phyloP scores from a whole-genome alignment of 1,140 invertebrate species.

The Eufriesea mexicana region DNA sequence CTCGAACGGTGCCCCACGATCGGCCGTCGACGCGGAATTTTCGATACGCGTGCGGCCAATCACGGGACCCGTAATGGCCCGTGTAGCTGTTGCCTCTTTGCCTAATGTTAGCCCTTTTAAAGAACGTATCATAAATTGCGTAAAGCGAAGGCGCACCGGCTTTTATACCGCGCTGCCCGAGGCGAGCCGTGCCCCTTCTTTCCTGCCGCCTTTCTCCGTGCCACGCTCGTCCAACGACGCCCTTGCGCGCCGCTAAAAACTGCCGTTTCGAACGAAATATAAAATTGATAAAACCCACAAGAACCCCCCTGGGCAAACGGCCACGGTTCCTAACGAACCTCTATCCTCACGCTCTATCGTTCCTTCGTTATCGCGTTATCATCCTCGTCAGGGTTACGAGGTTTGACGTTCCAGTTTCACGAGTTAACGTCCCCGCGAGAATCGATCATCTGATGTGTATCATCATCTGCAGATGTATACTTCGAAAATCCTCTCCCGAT shows the following conservation, averaged over 20 bases:
- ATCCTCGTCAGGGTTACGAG: background rate
- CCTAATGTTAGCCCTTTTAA: slow-evolving; percentile 52
- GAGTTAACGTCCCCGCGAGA: slow-evolving; percentile 1
- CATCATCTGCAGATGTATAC: background rate
- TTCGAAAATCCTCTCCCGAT: no score
- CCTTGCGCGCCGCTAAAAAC: slow-evolving; percentile 12
- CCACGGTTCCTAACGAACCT: background rate
- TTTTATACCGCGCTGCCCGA: slow-evolving; percentile 33
- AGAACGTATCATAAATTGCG: slow-evolving; percentile 55
- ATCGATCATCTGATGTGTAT: no score
- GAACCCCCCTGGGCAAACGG: background rate
- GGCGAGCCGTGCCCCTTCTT: slow-evolving; percentile 25
- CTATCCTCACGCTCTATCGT: no score
- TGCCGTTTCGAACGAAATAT: background rate
- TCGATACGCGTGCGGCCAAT: slow-evolving; percentile 45
- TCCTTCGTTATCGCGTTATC: background rate
- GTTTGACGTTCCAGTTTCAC: background rate
- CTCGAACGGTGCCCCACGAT: background rate
- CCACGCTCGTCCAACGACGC: background rate
- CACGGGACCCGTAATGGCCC: slow-evolving; percentile 20
- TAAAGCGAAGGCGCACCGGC: slow-evolving; percentile 48
- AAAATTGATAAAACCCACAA: slow-evolving; percentile 24
- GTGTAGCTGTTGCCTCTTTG: slow-evolving; percentile 21
- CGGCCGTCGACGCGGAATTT: no score
- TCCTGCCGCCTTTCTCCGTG: background rate